Conservation (phyloP, 2,888 invertebrate species). For the Zeuzera pyrina region DNA sequence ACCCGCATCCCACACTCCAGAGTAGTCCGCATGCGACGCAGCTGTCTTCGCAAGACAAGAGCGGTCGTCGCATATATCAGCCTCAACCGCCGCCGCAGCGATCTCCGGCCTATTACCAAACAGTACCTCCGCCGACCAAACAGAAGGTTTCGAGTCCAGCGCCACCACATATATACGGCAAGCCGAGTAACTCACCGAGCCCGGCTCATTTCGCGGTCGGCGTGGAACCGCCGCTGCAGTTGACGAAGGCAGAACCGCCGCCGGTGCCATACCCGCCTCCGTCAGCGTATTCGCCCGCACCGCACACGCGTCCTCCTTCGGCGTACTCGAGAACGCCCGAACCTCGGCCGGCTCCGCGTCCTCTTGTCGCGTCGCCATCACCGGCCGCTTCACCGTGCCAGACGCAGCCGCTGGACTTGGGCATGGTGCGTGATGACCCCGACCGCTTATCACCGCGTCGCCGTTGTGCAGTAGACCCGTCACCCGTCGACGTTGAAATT, state of each 20-base stretch:
- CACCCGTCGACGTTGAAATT: constrained; percentile 67
- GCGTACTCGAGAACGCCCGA: constrained; percentile 71
- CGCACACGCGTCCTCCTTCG: constrained; percentile 63
- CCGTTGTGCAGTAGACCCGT: constrained; percentile 70
- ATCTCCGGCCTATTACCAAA: constrained; percentile 63
- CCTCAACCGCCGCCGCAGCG: constrained; percentile 53
- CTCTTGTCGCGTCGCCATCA: constrained; percentile 28
- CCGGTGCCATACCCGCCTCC: constrained; percentile 61
- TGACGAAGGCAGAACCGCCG: constrained; percentile 70
- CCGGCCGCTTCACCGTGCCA: constrained; percentile 70
- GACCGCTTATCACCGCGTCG: constrained; percentile 76
- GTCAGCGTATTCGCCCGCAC: constrained; percentile 45
- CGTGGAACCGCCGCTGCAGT: constrained; percentile 62
- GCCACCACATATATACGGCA: constrained; percentile 83
- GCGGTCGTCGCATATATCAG: constrained; percentile 41
- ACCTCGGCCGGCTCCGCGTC: constrained; percentile 56
- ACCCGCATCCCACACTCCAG: constrained; percentile 63
- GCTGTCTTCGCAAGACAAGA: constrained; percentile 38
- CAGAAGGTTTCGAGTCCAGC: constrained; percentile 85
- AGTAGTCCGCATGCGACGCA: constrained; percentile 47
- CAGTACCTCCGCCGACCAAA: constrained; percentile 66
- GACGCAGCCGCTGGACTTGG: constrained; percentile 85
- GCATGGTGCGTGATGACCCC: constrained; percentile 77
- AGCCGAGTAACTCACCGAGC: constrained; percentile 67
- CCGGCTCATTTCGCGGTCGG: constrained; percentile 57